Percentiles rank a stretch among this genome's conserved stretches.
Conservation (phyloP, 2,113 vertebrate genomes). For the Athene noctua region DNA sequence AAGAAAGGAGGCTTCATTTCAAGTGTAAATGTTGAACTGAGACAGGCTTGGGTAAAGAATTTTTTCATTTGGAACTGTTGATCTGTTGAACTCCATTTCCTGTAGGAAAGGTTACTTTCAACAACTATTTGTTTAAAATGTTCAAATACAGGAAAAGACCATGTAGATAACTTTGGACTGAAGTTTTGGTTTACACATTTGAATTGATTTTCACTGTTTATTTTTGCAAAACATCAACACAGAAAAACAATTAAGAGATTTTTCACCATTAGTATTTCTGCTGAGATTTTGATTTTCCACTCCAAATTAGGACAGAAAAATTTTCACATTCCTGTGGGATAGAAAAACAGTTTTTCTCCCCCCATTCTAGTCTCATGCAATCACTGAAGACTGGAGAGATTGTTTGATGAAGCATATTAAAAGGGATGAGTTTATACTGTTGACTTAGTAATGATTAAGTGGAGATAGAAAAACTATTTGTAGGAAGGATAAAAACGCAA, state of each 20-base stretch:
- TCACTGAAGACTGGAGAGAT: not conserved
- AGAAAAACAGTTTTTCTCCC: not conserved
- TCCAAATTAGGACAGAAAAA: not conserved
- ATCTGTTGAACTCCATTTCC: not conserved
- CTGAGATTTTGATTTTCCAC: not conserved
- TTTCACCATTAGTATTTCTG: not conserved
- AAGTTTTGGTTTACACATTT: not conserved
- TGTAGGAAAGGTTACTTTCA: not conserved
- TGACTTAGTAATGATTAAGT: not conserved
- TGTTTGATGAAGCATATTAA: not conserved
- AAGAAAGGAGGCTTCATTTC: not conserved
- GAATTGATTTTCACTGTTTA: not conserved
- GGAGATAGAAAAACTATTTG: not conserved
- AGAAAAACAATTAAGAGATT: not conserved
- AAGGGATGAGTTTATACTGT: not conserved
- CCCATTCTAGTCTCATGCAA: not conserved
- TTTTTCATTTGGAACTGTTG: not conserved
- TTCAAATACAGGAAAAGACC: slow-evolving; percentile 19
- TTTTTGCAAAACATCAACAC: not conserved
- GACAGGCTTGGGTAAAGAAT: not conserved
- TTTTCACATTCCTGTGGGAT: not conserved
- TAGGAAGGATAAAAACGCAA: not conserved
- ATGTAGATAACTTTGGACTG: not conserved
- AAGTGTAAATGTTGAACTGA: not conserved
- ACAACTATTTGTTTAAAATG: not conserved